Conservation (phyloP, 1,140 invertebrate genomes). For the Trichonephila inaurata region DNA sequence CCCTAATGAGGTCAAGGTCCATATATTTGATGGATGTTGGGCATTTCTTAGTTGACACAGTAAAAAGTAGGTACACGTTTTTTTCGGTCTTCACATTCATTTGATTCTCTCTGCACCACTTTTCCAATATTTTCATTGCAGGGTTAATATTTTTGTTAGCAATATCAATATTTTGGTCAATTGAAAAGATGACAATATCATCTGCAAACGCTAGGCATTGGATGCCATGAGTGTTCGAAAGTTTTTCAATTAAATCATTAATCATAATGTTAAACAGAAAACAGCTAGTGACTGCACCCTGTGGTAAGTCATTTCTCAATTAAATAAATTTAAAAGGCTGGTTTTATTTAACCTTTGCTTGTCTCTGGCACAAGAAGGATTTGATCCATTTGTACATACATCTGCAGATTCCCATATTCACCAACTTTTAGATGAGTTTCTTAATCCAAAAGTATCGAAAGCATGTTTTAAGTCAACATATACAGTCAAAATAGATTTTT, state of each 20-base stretch:
- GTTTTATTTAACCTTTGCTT: too few species aligned
- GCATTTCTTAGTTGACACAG: not conserved
- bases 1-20: too few species aligned
- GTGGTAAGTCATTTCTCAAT: not conserved
- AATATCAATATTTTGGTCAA: too few species aligned
- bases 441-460: not conserved
- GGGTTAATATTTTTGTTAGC: too few species aligned
- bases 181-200: not conserved
- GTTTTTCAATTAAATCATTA: not conserved
- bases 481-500: too few species aligned
- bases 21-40: too few species aligned
- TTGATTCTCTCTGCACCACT: too few species aligned
- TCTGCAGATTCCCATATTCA: not conserved
- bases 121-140: too few species aligned
- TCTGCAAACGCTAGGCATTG: not conserved
- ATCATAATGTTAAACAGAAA: constrained; percentile 46
- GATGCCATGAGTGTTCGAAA: too few species aligned
- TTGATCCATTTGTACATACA: too few species aligned
- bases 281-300: not conserved
- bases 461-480: not conserved
- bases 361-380: too few species aligned
- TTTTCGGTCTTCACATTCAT: not conserved
- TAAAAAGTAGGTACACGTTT: not conserved
- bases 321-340: not conserved
- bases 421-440: not conserved